A percentile compares a stretch with the other conserved stretches of the same genome.
phyloP scores from a whole-genome alignment of 2,888 invertebrate species.

The Sinelater perroti region DNA sequence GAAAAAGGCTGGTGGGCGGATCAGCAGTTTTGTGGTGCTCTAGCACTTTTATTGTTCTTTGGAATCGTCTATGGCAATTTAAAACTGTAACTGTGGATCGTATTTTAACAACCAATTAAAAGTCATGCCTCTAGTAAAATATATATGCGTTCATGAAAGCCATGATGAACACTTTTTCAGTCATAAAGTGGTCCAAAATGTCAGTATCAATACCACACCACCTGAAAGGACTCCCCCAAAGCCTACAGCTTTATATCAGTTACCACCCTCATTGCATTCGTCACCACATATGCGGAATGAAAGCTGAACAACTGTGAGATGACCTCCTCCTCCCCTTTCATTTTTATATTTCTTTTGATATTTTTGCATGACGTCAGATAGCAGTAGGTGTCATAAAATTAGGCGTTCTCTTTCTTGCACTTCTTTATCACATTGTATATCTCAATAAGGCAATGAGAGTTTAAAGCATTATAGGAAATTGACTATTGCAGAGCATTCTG shows the following conservation, averaged over 20 bases:
- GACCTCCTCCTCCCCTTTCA: slow-evolving; percentile 18
- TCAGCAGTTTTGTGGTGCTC: slow-evolving; percentile 70
- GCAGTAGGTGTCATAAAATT: slow-evolving; percentile 71
- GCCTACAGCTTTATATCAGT: slow-evolving; percentile 70
- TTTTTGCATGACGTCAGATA: slow-evolving; percentile 66
- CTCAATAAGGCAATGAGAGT: slow-evolving; percentile 87
- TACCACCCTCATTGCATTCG: slow-evolving; percentile 60
- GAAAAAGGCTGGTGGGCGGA: slow-evolving; percentile 73
- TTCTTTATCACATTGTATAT: slow-evolving; percentile 73
- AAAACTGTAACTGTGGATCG: slow-evolving; percentile 68
- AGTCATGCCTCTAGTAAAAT: slow-evolving; percentile 65
- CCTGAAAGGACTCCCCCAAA: slow-evolving; percentile 69
- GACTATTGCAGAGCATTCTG: slow-evolving; percentile 79
- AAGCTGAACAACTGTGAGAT: slow-evolving; percentile 52
- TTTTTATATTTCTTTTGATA: slow-evolving; percentile 57
- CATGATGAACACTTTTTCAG: slow-evolving; percentile 63
- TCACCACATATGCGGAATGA: slow-evolving; percentile 46
- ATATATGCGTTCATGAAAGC: slow-evolving; percentile 63
- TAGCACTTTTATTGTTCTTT: slow-evolving; percentile 73
- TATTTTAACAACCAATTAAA: slow-evolving; percentile 60
- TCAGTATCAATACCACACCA: slow-evolving; percentile 70
- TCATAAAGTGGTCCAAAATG: slow-evolving; percentile 64
- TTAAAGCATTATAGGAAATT: slow-evolving; percentile 87
- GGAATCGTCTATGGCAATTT: slow-evolving; percentile 64
- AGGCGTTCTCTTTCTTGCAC: slow-evolving; percentile 62